Percentiles rank a stretch among this genome's conserved stretches.
Evolutionary conservation across 2,888 invertebrate species (phyloP).

Genomic region (Petrophora chlorosata): DNA sequence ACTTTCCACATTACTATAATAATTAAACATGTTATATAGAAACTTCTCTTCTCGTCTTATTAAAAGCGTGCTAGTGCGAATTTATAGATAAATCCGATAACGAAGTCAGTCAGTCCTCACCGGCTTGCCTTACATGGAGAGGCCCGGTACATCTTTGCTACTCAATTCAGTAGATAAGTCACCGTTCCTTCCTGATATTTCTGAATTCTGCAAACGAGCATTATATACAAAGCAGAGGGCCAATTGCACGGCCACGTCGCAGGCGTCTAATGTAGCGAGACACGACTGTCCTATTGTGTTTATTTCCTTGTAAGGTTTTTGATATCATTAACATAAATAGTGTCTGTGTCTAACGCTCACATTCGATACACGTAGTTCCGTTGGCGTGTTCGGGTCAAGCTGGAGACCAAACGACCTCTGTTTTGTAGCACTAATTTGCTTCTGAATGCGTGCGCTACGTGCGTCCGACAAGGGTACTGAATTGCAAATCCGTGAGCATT

Average conservation of each 20-base stretch:
- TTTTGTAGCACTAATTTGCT: conserved; percentile 55
- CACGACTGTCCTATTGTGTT: conserved; percentile 80
- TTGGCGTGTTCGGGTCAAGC: conserved; percentile 58
- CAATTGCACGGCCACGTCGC: conserved; percentile 71
- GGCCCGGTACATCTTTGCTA: conserved; percentile 61
- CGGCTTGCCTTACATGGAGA: conserved; percentile 27
- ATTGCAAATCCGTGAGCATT: conserved; percentile 41
- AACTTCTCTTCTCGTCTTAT: too few species aligned
- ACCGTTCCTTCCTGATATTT: conserved; percentile 72
- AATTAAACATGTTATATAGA: background rate
- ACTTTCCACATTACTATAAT: background rate
- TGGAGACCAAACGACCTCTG: conserved; percentile 49
- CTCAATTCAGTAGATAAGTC: conserved; percentile 67
- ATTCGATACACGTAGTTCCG: conserved; percentile 68
- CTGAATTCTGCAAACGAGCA: conserved; percentile 77
- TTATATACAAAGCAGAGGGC: conserved; percentile 77
- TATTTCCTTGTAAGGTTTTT: conserved; percentile 79
- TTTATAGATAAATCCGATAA: conserved; percentile 61
- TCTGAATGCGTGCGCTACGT: conserved; percentile 50
- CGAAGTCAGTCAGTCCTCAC: conserved; percentile 61
- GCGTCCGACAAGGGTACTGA: conserved; percentile 36
- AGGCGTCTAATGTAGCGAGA: conserved; percentile 75
- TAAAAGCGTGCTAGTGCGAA: conserved; percentile 49
- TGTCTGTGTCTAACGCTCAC: conserved; percentile 61
- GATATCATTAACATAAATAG: conserved; percentile 80